Evolutionary conservation across 2,113 vertebrate species (phyloP), one percentile per base, ranked within the genome.

Genomic region (Cyphomyrus plagiostoma): DNA sequence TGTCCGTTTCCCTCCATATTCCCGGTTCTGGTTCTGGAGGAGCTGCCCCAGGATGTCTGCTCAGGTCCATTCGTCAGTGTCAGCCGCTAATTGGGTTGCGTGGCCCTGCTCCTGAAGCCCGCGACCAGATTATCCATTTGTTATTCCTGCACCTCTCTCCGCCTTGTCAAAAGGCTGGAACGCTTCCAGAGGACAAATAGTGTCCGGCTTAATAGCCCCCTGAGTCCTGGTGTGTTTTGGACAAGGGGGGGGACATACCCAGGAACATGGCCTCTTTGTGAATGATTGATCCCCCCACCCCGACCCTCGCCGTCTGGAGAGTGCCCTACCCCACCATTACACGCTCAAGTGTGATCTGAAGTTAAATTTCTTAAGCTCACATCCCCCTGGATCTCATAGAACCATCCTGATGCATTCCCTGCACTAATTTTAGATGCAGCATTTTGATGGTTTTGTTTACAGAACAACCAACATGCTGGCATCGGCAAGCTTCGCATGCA

Each of bases 31-130:
- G 95, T 96, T 96, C 93, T 94, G 94, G 93, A 94, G 92, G 92
- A 94, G 92, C 92, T 93, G 91, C 93, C 94, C 93, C 94, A 91
- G 94, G 95, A 95, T 95, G 92, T 88, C 91, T 90, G 93, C 94
- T 95, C 94, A 89, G 94, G 93, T 93, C 94, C 96, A 96, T 96
- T 96, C 94, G 95, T 96, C 96, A 96, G 96, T 94, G 95, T 96
- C 96, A 96, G 92, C 89, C 88, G 92, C 94, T 96, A 96, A 96
- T 96, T 96, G 95, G 95, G 94, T 95, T 93, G 94, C 92, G 93
- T 93, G 93, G 94, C 92, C 92, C 93, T 94, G 92, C 95, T 94
- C 94, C 95, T 95, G 95, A 96, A 95, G 95, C 94, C 93, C 89
- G 89, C 92, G 94, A 94, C 95, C 95, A 95, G 94, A 95, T 92